Evolutionary conservation across 2,888 invertebrate genomes (phyloP), one percentile per base, ranked within the genome.

Genomic region (Carabus problematicus): DNA sequence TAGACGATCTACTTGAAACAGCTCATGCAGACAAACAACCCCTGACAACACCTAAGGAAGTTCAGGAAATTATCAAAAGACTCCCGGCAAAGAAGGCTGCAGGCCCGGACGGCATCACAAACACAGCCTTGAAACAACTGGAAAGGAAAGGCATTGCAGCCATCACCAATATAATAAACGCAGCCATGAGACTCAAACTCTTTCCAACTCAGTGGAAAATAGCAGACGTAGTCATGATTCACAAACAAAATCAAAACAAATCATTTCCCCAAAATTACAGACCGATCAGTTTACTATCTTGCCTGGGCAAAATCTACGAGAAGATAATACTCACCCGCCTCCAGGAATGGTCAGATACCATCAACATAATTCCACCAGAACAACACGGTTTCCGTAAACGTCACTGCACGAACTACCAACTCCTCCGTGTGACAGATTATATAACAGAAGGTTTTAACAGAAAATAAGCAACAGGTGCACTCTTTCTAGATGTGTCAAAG

Each of bases 281-380:
- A 11, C 75, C 76, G 0, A 76, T 78, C 9, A 73, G 73, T n/a
- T 72, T 76, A 4, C 72, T 77, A 58, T 77, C 1, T 29, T 43
- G n/a, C 69, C 75, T 4, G 58, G 75, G 42, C 29, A 42, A 1
- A 74, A 75, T 12, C 41, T 47, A n/a, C 76, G 76, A 0, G 55
- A 62, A 12, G 66, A 73, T 1, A 71, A 73, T 9, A 63, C 60
- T 9, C 42, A 41, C 4, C n/a, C 29, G 29, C 29, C 1, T 60
- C 7, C 39, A 41, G 3, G 8, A 2, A 8, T 12, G 11, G 7
- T 6, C 16, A 8, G 16, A 59, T 4, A 42, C 12, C 14, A 14
- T 14, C 60, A 43, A 0, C 42, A 0, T 42, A 4, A 8, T 3
- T 9, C 43, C 60, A 8, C 4, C 9, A 2, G n/a, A 11, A 11